Percentiles rank a stretch among this genome's conserved stretches.
These are phyloP conservation scores for Nemapogon koenigi DNA, from an alignment of 2,888 invertebrate species.

Conservation along the genomic window DNA sequence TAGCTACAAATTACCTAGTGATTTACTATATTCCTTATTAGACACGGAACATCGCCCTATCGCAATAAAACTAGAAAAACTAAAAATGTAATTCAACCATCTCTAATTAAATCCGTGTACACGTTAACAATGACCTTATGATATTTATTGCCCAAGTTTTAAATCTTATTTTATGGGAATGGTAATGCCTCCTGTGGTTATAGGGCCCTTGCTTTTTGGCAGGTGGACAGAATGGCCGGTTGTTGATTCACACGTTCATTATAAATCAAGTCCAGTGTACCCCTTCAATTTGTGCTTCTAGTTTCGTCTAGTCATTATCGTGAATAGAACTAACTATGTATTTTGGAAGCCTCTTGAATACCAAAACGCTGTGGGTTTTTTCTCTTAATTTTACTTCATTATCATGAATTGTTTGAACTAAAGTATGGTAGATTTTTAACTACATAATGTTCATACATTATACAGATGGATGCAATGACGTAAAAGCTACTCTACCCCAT, in stretches of 20 bases:
- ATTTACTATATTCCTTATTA: no score
- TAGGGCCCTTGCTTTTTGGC: conserved; percentile 9
- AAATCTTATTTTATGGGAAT: conserved; percentile 62
- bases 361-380: no score
- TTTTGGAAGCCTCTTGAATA: no score
- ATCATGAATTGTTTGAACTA: no score
- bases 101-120: conserved; percentile 9
- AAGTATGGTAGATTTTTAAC: no score
- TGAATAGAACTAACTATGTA: no score
- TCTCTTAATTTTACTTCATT: no score
- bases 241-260: conserved; percentile 6
- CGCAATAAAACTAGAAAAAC: background rate
- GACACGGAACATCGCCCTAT: no score
- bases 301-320: conserved; percentile 7
- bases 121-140: conserved; percentile 6
- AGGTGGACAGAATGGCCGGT: conserved; percentile 10
- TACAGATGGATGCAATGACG: no score
- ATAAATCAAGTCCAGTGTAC: conserved; percentile 3
- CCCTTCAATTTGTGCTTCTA: background rate
- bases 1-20: no score
- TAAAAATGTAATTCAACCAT: conserved; percentile 1
- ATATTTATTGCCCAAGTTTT: conserved; percentile 29
- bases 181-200: conserved; percentile 9
- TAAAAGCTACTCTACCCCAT: no score
- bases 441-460: no score